Percentiles rank a stretch among this genome's conserved stretches.
Conservation (phyloP, 2,113 vertebrate species). For the Ammodramus savannarum region DNA sequence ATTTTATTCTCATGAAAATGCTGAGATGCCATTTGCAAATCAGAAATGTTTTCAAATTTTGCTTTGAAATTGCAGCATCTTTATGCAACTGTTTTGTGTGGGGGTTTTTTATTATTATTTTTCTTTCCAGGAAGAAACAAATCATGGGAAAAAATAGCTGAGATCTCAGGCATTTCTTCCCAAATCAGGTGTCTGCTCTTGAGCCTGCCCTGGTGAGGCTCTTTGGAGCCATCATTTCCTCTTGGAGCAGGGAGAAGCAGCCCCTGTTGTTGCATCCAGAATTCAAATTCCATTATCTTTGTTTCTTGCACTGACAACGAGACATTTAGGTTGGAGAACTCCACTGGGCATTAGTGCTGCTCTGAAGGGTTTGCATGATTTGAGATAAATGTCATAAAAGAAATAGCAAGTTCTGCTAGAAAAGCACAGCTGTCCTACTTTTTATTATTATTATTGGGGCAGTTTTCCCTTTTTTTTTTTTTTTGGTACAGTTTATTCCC, state of each 20-base stretch:
- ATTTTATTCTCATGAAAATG: conserved; percentile 43
- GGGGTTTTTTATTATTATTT: not conserved
- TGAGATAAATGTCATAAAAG: conserved; percentile 45
- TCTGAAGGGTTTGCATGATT: conserved; percentile 34
- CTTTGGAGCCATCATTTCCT: not conserved
- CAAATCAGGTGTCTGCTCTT: not conserved
- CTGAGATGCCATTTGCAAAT: conserved; percentile 39
- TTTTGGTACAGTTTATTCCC: not conserved
- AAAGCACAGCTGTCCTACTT: conserved; percentile 38
- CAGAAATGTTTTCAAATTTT: not conserved
- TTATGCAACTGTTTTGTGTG: not conserved
- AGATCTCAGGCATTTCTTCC: not conserved
- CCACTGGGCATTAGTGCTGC: conserved; percentile 49
- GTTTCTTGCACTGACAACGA: not conserved
- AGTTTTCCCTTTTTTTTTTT: not conserved
- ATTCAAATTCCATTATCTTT: conserved; percentile 41
- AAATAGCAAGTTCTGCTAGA: not conserved
- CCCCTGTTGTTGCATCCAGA: not conserved
- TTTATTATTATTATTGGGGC: not conserved
- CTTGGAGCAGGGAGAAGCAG: not conserved
- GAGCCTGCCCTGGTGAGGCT: not conserved
- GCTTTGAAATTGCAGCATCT: not conserved
- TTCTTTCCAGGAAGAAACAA: conserved; percentile 1
- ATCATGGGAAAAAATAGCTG: not conserved
- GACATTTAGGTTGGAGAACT: conserved; percentile 34